Evolutionary conservation across 2,797 vertebrate genomes (phyloP).

Genomic region (Gambelia wislizenii): DNA sequence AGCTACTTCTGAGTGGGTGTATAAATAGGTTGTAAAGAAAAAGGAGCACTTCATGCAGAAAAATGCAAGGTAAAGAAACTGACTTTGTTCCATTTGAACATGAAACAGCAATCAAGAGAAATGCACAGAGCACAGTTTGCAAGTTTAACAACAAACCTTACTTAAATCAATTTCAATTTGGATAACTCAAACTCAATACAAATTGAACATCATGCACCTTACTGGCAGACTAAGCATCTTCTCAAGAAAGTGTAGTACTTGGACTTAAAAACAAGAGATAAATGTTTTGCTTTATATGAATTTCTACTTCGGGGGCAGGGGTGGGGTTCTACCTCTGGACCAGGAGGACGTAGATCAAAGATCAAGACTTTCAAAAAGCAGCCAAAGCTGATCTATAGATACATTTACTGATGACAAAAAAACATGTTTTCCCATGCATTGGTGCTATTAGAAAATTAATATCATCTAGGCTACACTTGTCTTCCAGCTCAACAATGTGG

Average conservation of each 20-base stretch:
- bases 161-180: not conserved
- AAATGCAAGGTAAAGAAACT: not conserved
- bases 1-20: slow-evolving; percentile 51
- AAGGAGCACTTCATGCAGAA: not conserved
- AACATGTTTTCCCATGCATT: not conserved
- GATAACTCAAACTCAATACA: not conserved
- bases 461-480: not conserved
- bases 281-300: not conserved
- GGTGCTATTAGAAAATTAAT: not conserved
- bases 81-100: not conserved
- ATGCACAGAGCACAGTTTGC: not conserved
- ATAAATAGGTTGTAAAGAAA: slow-evolving; percentile 26
- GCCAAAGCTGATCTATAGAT: not conserved
- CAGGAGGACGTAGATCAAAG: not conserved
- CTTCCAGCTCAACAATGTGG: not conserved
- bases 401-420: too few species aligned
- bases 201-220: not conserved
- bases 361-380: not conserved
- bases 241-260: not conserved
- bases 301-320: not conserved
- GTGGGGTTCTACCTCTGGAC: not conserved
- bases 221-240: not conserved
- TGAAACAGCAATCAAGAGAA: not conserved
- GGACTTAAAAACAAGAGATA: not conserved
- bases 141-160: not conserved